Base-by-base conservation (phyloP, 2,113 vertebrate genomes). In the Rhagologus leucostigma region DNA sequence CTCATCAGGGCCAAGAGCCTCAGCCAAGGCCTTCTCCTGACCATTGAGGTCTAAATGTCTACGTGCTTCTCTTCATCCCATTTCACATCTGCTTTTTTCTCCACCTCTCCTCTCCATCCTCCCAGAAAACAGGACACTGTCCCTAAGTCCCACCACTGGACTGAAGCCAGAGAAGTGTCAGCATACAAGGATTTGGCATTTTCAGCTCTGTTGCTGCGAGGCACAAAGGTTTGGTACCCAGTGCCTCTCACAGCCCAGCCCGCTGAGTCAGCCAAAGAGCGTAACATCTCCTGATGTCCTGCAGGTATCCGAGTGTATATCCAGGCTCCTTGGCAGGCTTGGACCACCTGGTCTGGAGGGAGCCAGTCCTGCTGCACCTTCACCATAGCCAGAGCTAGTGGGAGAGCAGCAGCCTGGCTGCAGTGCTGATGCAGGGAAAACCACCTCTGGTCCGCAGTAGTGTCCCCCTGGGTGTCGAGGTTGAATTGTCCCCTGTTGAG, bases 171-270 rank as follows among this genome's bases (percentile, higher is more conserved):
- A 46, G 29, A 32, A 64, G 33, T 24, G 62, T 33, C 8, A 5
- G 29, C 57, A 46, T 29, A 46, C 21, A 32, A 56, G 23, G 32
- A 53, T 26, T 65, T 65, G 62, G 33, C 5, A 10, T 93, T 84
- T 75, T 73, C 67, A 50, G 39, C 46, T 83, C 37, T 64, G 23
- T 33, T 65, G 65, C 91, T 83, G 62, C 75, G 62, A 95, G 67
- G 52, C 84, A 64, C 1, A 2, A 41, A 53, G 63, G 41, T 94
- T 89, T 97, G 89, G 93, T 77, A 82, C 57, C 9, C 33, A 11
- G 39, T 30, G 41, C n/a, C 29, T 78, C 70, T 37, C 8, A 2
- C 59, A 57, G 75, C 67, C 37, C 57, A 71, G 68, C 76, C 2
- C 0, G 0, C 70, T 46, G 32, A 49, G 70, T 62, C 69, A 33